Conservation (phyloP, 2,888 invertebrate species). For the Polydesmus complanatus region DNA sequence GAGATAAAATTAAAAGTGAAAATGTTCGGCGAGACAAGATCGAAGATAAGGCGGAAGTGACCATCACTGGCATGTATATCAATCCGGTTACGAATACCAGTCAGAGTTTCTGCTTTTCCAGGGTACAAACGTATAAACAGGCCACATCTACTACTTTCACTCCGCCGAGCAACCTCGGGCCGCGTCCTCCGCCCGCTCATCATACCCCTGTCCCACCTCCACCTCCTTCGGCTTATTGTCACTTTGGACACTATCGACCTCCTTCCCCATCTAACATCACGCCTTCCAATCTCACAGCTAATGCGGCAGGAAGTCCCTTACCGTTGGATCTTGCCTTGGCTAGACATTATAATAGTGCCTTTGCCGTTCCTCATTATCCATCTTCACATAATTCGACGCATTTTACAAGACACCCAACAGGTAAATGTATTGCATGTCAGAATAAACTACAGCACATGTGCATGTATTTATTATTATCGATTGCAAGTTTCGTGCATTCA, state of each 20-base stretch:
- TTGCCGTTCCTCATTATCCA: conserved; percentile 18
- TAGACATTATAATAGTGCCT: conserved; percentile 18
- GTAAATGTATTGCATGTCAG: background rate
- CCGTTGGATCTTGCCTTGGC: conserved; percentile 18
- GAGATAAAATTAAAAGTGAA: conserved; percentile 9
- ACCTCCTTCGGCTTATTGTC: conserved; percentile 13
- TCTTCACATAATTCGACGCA: no score
- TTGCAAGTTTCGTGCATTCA: no score
- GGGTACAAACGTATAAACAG: conserved; percentile 19
- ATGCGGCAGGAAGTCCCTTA: no score
- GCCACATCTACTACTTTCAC: background rate
- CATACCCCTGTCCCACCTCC: conserved; percentile 6
- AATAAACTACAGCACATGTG: no score
- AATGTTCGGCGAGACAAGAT: conserved; percentile 13
- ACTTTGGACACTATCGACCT: conserved; percentile 14
- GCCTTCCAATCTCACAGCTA: conserved; percentile 1
- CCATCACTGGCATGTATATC: conserved; percentile 19
- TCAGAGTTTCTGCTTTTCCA: conserved; percentile 18
- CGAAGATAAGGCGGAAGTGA: conserved; percentile 18
- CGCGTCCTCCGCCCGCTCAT: background rate
- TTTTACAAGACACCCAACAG: background rate
- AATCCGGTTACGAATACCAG: conserved; percentile 18
- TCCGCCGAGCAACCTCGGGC: conserved; percentile 4
- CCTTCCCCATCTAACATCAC: background rate
- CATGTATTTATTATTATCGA: no score